Base-by-base conservation (phyloP, 2,113 vertebrate species). In the Eclectus roratus region DNA sequence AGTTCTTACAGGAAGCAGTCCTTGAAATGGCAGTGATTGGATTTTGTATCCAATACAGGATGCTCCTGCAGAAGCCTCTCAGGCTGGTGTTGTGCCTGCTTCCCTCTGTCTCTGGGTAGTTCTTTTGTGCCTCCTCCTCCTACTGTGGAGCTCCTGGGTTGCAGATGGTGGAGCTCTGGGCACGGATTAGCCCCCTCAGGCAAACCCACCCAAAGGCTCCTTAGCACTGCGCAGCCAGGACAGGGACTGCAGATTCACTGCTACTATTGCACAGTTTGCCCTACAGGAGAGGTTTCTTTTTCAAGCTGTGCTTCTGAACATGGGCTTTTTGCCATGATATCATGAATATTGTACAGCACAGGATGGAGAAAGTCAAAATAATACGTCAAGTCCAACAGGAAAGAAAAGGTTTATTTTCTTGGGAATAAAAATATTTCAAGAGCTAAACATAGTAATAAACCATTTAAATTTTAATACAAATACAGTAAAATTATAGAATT, bases 311-410 rank as follows among this genome's bases (percentile, higher is more conserved):
- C 73, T 73, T 39, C 76, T 49, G 87, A 78, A 37, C 11, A 10
- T 24, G 46, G 71, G 43, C 23, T 70, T 88, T 93, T 61, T 80
- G 87, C 46, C 50, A 13, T 23, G 49, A 12, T 61, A 37, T 12
- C 35, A 23, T 60, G 49, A 60, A n/a, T 55, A n/a, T 61, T 63
- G 52, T 55, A 25, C 21, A 41, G 70, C 60, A 37, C 29, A 52
- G 74, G 65, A 76, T 11, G 13, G 66, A 64, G 78, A 82, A 90
- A 91, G 24, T 77, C 9, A 92, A 88, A 96, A 93, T 85, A 89
- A 28, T 47, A 49, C 0, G 0, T 56, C 0, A 23, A 88, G 65
- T 77, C 49, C 66, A 65, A 65, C n/a, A 73, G 73, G 39, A 94
- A 83, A 85, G 77, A 78, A 82, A 71, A 80, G 43, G 24, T 41